Evolutionary conservation across 2,888 invertebrate genomes (phyloP).

Genomic region (Keiferia lycopersicella): DNA sequence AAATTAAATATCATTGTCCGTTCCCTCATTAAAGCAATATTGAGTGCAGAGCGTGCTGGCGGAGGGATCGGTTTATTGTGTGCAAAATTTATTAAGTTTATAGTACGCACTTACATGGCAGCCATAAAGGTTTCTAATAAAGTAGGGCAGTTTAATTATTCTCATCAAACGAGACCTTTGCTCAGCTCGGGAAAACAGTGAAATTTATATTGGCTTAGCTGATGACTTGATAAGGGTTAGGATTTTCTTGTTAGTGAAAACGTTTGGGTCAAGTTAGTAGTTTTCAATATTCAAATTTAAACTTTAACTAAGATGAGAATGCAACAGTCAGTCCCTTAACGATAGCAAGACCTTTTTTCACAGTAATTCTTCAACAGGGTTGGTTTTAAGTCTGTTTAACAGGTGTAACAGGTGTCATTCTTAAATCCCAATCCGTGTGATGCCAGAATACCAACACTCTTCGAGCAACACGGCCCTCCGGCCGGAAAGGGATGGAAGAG

Average conservation of each 20-base stretch:
- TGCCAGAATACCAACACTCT: no score
- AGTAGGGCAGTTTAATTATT: conserved; percentile 20
- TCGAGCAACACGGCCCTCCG: no score
- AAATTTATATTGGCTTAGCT: not conserved
- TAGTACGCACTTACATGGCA: conserved; percentile 23
- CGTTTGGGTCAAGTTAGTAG: not conserved
- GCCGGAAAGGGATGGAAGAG: no score
- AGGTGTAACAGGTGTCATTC: no score
- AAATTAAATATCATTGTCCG: conserved; percentile 79
- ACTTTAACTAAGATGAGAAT: no score
- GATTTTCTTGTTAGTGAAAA: not conserved
- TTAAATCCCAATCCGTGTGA: no score
- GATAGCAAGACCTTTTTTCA: no score
- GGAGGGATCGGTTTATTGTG: conserved; percentile 69
- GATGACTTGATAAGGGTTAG: no score
- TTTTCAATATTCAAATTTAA: no score
- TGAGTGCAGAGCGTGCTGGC: conserved; percentile 52
- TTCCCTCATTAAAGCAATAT: conserved; percentile 75
- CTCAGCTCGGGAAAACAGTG: conserved; percentile 5
- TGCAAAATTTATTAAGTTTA: conserved; percentile 65
- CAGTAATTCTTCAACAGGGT: no score
- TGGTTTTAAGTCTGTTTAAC: no score
- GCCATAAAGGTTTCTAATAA: conserved; percentile 18
- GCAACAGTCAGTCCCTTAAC: no score
- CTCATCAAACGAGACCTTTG: conserved; percentile 13